Evolutionary conservation across 1,140 invertebrate genomes (phyloP).

Genomic region (Drosophila subobscura): DNA sequence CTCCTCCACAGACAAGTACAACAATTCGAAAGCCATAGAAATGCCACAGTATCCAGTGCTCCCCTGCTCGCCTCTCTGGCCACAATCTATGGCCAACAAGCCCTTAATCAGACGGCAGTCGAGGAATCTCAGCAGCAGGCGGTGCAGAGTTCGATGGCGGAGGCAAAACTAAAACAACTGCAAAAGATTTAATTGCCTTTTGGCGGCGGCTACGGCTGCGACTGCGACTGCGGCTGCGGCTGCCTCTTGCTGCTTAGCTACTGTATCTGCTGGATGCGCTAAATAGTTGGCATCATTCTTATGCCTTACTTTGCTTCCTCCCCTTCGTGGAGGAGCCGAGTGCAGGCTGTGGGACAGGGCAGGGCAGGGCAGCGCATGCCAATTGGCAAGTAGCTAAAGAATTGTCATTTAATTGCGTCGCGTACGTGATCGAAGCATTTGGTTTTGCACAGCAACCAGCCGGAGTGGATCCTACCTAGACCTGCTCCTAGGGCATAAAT

Average conservation of each 20-base stretch:
- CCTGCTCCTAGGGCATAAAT: constrained; percentile 62
- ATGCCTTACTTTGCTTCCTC: constrained; percentile 70
- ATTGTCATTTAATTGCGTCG: constrained; percentile 82
- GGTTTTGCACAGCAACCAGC: constrained; percentile 13
- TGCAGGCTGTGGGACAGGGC: constrained; percentile 9
- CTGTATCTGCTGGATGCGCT: constrained; percentile 79
- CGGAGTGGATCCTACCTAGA: constrained; percentile 6
- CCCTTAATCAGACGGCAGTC: constrained; percentile 75
- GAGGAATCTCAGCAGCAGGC: constrained; percentile 36
- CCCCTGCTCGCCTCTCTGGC: constrained; percentile 1
- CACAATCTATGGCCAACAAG: constrained; percentile 63
- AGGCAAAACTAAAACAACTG: constrained; percentile 72
- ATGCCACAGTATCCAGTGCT: constrained; percentile 27
- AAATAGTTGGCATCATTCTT: constrained; percentile 82
- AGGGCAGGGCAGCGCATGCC: constrained; percentile 61
- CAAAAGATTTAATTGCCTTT: constrained; percentile 79
- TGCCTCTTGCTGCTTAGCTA: constrained; percentile 36
- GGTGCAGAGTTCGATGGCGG: constrained; percentile 8
- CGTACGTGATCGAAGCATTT: constrained; percentile 81
- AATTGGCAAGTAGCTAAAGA: constrained; percentile 80
- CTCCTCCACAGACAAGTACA: constrained; percentile 22
- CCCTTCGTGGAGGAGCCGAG: constrained; percentile 13
- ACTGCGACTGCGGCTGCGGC: constrained; percentile 11
- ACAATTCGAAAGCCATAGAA: constrained; percentile 55
- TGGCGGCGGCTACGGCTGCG: constrained; percentile 8